A percentile compares a stretch with the other conserved stretches of the same genome.
These are phyloP conservation scores for Vesta saturnalis DNA, from an alignment of 2,888 invertebrate genomes.

Conservation along the genomic window DNA sequence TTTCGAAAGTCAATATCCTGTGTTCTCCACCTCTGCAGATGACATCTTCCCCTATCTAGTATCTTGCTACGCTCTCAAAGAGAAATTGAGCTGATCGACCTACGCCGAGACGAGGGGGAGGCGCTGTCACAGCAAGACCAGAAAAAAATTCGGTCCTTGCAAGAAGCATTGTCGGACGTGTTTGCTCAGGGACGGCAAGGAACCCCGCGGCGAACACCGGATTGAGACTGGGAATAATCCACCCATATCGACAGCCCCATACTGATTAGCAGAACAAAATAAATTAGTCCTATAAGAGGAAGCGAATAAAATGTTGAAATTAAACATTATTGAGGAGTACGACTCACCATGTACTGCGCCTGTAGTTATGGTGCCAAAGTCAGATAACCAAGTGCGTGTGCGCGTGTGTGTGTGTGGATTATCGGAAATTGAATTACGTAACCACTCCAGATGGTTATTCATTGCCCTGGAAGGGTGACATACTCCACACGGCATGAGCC, in stretches of 20 bases:
- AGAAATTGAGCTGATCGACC: background rate
- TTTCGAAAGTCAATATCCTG: background rate
- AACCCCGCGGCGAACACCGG: background rate
- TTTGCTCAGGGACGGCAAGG: background rate
- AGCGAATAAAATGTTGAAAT: background rate
- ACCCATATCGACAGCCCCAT: background rate
- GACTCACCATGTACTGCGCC: constrained; percentile 13
- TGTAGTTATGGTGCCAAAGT: constrained; percentile 9
- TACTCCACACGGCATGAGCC: no score
- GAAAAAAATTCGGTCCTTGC: background rate
- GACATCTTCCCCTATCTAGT: background rate
- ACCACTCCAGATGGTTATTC: no score
- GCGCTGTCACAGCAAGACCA: background rate
- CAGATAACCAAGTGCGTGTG: background rate
- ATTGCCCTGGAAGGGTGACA: no score
- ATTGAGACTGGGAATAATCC: background rate
- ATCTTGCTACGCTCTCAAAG: background rate
- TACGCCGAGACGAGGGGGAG: background rate
- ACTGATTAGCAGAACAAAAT: background rate
- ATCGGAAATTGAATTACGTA: no score
- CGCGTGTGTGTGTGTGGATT: no score
- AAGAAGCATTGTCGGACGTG: background rate
- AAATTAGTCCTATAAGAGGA: background rate
- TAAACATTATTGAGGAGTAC: constrained; percentile 2
- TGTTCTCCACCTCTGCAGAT: background rate